phyloP scores from a whole-genome alignment of 2,797 vertebrate genomes.

The Avahi laniger region DNA sequence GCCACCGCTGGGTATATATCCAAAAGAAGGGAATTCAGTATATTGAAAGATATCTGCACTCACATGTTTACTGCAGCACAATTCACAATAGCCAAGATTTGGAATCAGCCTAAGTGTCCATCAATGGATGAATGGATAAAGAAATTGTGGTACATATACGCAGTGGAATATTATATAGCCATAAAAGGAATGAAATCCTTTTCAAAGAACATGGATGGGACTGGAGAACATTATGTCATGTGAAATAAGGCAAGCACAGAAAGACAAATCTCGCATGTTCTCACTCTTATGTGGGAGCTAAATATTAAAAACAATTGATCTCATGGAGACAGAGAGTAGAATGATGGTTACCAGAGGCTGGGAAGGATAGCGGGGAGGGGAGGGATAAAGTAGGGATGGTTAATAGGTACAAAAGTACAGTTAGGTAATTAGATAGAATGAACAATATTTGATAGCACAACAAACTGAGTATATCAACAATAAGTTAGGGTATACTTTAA shows the following conservation, averaged over 20 bases:
- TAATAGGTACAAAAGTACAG: background rate
- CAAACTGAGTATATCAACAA: background rate
- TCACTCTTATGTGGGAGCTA: background rate
- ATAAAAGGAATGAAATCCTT: background rate
- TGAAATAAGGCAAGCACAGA: background rate
- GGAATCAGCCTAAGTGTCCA: background rate
- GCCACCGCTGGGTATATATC: background rate
- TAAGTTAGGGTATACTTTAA: background rate
- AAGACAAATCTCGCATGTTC: background rate
- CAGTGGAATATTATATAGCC: background rate
- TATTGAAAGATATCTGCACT: background rate
- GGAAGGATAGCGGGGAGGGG: background rate
- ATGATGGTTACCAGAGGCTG: background rate
- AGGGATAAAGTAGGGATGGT: background rate
- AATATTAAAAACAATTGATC: background rate
- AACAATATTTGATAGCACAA: background rate
- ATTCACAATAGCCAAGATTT: background rate
- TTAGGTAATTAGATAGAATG: background rate
- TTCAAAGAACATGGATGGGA: background rate
- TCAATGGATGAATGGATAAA: background rate
- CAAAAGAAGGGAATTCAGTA: background rate
- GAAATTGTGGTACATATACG: background rate
- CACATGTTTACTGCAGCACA: background rate
- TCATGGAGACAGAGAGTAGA: background rate
- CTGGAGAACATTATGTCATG: background rate